These are phyloP conservation scores for Phrynocephalus vlangalii DNA, from an alignment of 2,797 vertebrate species.

Conservation along the genomic window DNA sequence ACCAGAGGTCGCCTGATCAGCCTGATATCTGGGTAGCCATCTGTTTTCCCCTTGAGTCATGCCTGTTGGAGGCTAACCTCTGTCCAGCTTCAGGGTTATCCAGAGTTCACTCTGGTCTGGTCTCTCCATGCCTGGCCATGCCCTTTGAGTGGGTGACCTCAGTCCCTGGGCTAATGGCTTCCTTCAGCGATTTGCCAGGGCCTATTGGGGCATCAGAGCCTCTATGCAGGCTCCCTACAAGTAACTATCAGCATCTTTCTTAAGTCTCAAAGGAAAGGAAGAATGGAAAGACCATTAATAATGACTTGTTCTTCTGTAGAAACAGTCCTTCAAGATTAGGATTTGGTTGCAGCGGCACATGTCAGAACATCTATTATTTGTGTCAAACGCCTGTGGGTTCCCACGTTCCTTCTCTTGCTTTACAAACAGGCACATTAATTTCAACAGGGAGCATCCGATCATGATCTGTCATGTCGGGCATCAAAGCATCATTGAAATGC, in stretches of 20 bases:
- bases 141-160: too few relatives aligned
- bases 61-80: too few relatives aligned
- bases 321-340: neutral
- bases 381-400: neutral
- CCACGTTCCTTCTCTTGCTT: neutral
- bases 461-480: neutral
- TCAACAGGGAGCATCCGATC: neutral
- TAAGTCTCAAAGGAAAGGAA: neutral
- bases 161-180: too few relatives aligned
- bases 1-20: too few relatives aligned
- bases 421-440: neutral
- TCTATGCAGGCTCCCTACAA: too few relatives aligned
- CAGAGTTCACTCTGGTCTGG: too few relatives aligned
- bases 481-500: neutral
- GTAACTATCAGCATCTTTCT: neutral
- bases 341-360: neutral
- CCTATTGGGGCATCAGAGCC: too few relatives aligned
- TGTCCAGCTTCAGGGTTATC: too few relatives aligned
- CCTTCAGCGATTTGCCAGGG: too few relatives aligned
- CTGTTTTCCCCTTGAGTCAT: too few relatives aligned
- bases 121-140: too few relatives aligned
- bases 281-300: neutral
- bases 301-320: neutral
- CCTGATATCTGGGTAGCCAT: too few relatives aligned
- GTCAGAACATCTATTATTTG: neutral